Percentiles rank a stretch among this genome's conserved stretches.
Evolutionary conservation across 1,140 invertebrate genomes (phyloP).

Genomic region (Trigoniulus corallinus): DNA sequence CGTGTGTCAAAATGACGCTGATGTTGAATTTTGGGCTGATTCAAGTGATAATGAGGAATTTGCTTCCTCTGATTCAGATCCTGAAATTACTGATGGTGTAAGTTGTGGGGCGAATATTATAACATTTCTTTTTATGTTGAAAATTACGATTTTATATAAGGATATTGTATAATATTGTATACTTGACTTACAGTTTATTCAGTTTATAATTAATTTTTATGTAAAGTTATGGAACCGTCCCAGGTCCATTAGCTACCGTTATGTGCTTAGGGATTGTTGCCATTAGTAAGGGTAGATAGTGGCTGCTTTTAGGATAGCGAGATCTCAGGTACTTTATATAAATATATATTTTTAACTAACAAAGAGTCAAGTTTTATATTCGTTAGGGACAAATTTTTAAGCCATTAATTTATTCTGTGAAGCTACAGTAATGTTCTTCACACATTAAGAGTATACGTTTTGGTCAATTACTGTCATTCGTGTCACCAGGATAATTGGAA

Average conservation of each 20-base stretch:
- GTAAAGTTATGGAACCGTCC: too few species aligned
- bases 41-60: neutral
- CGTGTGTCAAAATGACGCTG: neutral
- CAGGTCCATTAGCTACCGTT: too few species aligned
- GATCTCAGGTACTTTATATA: too few species aligned
- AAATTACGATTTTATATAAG: neutral
- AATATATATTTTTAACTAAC: too few species aligned
- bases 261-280: too few species aligned
- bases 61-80: neutral
- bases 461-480: too few species aligned
- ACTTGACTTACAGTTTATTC: too few species aligned
- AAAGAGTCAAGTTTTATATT: neutral
- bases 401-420: neutral
- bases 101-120: neutral
- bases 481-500: constrained; percentile 8
- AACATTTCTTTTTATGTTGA: neutral
- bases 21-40: constrained; percentile 5
- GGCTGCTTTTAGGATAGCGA: too few species aligned
- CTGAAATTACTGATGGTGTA: constrained; percentile 2
- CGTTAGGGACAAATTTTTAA: neutral
- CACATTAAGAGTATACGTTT: too few species aligned
- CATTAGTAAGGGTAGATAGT: too few species aligned
- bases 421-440: neutral
- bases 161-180: too few species aligned
- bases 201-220: too few species aligned